Percentiles rank a stretch among this genome's conserved stretches.
These are phyloP conservation scores for Temnopleurus reevesii DNA, from an alignment of 53 echinoderm and acorn worm species.

Conservation along the genomic window DNA sequence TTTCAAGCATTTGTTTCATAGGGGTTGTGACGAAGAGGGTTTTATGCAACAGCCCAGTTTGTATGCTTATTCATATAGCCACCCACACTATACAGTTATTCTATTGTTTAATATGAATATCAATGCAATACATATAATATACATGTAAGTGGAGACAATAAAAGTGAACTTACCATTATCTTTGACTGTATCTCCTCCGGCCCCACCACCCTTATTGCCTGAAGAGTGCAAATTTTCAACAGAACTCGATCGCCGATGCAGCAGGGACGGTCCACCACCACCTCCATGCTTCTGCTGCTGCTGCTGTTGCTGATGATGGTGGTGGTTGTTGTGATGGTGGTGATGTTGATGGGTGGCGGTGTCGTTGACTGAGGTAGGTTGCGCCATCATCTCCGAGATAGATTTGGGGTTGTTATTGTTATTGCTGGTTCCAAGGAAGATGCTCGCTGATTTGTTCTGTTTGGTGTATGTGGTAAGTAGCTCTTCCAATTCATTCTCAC, in stretches of 20 bases:
- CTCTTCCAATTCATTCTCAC: conserved; percentile 95
- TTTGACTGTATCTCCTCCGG: not conserved
- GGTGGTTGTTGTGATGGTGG: not conserved
- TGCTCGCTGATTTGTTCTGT: conserved; percentile 97
- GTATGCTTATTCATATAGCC: too few relatives aligned
- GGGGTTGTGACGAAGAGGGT: too few relatives aligned
- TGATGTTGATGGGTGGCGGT: not conserved
- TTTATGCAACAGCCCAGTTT: too few relatives aligned
- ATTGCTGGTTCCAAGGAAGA: conserved; percentile 87
- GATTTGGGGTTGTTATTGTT: conserved; percentile 62
- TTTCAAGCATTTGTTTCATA: too few relatives aligned
- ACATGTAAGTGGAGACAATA: not conserved
- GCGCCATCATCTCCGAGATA: conserved; percentile 66
- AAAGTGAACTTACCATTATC: conserved; percentile 36
- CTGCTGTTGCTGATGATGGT: not conserved
- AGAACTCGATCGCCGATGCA: conserved; percentile 44
- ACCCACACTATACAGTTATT: too few relatives aligned
- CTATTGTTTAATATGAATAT: too few relatives aligned
- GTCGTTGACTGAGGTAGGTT: conserved; percentile 57
- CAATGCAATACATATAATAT: too few relatives aligned
- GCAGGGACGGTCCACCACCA: not conserved
- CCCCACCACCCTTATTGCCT: not conserved
- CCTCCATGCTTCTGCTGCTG: not conserved
- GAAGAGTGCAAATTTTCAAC: not conserved
- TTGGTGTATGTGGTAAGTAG: conserved; percentile 96